These are phyloP conservation scores for Sebastes variabilis DNA, from an alignment of 2,797 vertebrate species.

Conservation along the genomic window DNA sequence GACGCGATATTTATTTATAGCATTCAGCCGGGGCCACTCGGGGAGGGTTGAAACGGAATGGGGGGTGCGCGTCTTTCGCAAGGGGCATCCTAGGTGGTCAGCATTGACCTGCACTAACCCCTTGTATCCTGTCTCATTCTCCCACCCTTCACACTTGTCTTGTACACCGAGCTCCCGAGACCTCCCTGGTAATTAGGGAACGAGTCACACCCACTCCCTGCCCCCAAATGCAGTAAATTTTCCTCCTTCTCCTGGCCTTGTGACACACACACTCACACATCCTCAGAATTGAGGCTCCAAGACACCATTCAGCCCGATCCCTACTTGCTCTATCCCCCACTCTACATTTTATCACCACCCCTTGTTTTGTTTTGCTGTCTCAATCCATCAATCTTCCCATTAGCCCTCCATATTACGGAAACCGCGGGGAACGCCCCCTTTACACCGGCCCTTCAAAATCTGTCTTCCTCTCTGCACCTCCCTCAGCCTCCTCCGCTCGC, in stretches of 20 bases:
- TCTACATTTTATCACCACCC: constrained; percentile 84
- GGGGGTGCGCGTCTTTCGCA: constrained; percentile 65
- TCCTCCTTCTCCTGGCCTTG: constrained; percentile 72
- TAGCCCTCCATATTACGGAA: constrained; percentile 91
- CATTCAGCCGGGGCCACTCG: constrained; percentile 70
- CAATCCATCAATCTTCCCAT: constrained; percentile 98
- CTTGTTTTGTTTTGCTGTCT: constrained; percentile 85
- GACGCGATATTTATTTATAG: constrained; percentile 84
- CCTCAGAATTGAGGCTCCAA: constrained; percentile 69
- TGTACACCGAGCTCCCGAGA: constrained; percentile 77
- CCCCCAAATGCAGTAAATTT: constrained; percentile 88
- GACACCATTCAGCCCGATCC: constrained; percentile 73
- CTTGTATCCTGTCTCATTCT: constrained; percentile 96
- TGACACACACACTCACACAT: constrained; percentile 78
- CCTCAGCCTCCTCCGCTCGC: constrained; percentile 79
- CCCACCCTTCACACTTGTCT: constrained; percentile 80
- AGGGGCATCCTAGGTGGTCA: constrained; percentile 95
- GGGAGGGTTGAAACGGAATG: constrained; percentile 51
- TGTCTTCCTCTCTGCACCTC: constrained; percentile 55
- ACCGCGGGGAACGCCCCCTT: constrained; percentile 86
- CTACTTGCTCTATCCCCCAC: constrained; percentile 75
- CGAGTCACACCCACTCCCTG: constrained; percentile 83
- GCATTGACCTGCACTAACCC: constrained; percentile 88
- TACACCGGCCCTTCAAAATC: constrained; percentile 82
- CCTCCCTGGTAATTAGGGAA: constrained; percentile 97